Conservation (phyloP, 2,797 vertebrate genomes). For the Hephaestus fuliginosus region DNA sequence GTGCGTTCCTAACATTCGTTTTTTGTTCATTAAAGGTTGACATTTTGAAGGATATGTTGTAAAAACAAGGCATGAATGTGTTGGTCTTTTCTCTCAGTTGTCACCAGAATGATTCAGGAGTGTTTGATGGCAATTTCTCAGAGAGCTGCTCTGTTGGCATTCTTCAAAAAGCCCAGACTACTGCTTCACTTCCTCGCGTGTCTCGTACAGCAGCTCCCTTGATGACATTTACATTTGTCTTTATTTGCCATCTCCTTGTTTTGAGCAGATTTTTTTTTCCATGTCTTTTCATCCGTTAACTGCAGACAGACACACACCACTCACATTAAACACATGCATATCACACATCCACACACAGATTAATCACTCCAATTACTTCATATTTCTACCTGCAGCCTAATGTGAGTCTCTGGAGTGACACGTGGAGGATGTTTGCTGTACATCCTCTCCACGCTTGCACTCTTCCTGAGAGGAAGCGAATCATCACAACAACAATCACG, state of each 20-base stretch:
- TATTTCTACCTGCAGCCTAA: constrained; percentile 39
- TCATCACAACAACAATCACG: constrained; percentile 49
- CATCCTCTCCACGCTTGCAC: constrained; percentile 26
- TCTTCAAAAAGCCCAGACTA: constrained; percentile 29
- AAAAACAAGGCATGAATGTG: constrained; percentile 28
- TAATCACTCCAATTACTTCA: constrained; percentile 39
- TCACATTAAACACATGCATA: constrained; percentile 9
- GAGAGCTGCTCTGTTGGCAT: constrained; percentile 13
- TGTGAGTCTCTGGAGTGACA: constrained; percentile 34
- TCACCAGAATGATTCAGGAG: constrained; percentile 38
- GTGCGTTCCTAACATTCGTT: constrained; percentile 16
- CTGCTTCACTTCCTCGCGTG: neutral
- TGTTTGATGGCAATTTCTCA: constrained; percentile 42
- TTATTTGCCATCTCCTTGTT: constrained; percentile 39
- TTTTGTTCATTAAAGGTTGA: constrained; percentile 21
- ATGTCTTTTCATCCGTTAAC: constrained; percentile 25
- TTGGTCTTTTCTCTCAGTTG: constrained; percentile 20
- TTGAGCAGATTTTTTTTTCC: constrained; percentile 13
- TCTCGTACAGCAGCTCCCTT: constrained; percentile 20
- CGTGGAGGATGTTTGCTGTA: constrained; percentile 40
- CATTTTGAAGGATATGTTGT: constrained; percentile 40
- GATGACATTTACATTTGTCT: constrained; percentile 46
- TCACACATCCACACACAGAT: constrained; percentile 8
- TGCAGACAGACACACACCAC: constrained; percentile 19
- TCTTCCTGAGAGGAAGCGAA: constrained; percentile 58